Conservation (phyloP, 2,113 vertebrate species). For the Pterophyllum scalare region DNA sequence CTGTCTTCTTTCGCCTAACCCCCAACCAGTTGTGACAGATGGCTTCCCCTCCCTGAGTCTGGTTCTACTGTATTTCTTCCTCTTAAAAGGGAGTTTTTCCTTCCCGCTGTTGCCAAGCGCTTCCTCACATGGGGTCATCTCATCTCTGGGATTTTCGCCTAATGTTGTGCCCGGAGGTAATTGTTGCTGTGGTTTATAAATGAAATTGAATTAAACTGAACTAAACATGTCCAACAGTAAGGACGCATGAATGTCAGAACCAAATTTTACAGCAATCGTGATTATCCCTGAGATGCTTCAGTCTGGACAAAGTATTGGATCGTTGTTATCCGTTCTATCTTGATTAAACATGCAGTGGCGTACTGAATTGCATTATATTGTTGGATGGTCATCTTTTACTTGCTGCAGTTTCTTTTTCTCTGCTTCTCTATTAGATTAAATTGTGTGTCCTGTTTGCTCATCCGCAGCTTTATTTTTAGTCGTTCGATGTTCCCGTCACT, state of each 20-base stretch:
- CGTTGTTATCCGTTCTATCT: background rate
- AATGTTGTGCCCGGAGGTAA: too few relatives aligned
- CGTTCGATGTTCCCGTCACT: background rate
- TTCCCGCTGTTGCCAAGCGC: too few relatives aligned
- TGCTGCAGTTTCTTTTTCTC: background rate
- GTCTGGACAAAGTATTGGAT: background rate
- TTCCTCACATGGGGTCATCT: too few relatives aligned
- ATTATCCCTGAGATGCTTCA: background rate
- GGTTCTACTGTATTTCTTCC: too few relatives aligned
- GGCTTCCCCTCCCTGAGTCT: too few relatives aligned
- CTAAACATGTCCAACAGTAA: too few relatives aligned
- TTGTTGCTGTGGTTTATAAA: too few relatives aligned
- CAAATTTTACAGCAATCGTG: background rate
- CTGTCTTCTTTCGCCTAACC: too few relatives aligned
- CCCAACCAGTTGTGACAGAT: too few relatives aligned
- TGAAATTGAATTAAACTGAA: too few relatives aligned
- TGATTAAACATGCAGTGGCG: accelerated
- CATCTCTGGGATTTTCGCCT: too few relatives aligned
- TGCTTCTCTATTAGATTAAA: conserved; percentile 23
- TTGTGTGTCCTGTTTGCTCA: background rate
- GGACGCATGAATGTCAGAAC: background rate
- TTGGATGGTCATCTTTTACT: background rate
- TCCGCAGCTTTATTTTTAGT: conserved; percentile 43
- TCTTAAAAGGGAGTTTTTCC: too few relatives aligned
- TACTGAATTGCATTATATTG: background rate